Percentiles rank a stretch among this genome's conserved stretches.
Conservation (phyloP, 2,888 invertebrate genomes). For the Troides helena region DNA sequence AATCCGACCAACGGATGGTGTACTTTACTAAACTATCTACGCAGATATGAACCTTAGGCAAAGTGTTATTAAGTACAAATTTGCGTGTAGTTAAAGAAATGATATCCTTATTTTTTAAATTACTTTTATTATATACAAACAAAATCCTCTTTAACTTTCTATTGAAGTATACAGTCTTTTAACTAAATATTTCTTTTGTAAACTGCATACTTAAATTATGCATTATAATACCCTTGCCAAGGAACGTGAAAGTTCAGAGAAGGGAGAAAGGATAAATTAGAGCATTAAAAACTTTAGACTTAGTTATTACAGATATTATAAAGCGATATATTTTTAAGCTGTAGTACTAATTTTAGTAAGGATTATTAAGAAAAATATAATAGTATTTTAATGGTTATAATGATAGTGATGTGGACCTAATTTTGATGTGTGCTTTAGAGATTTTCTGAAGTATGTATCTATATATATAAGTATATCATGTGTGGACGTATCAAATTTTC, state of each 20-base stretch:
- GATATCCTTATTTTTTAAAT: conserved; percentile 4
- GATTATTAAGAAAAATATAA: no score
- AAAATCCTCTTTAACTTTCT: no score
- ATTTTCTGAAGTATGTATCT: neutral
- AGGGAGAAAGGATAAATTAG: conserved; percentile 70
- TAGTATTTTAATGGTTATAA: no score
- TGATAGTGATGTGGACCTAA: no score
- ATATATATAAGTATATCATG: neutral
- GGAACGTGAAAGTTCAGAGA: conserved; percentile 75
- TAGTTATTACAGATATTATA: no score
- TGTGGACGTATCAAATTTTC: conserved; percentile 7
- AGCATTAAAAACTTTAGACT: no score
- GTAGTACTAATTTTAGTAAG: no score
- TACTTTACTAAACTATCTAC: conserved; percentile 2
- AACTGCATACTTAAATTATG: neutral
- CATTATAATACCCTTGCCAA: conserved; percentile 49
- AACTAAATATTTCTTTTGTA: neutral
- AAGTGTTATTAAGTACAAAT: neutral
- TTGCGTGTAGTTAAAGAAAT: neutral
- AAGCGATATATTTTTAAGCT: no score
- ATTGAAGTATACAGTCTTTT: no score
- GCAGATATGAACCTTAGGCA: neutral
- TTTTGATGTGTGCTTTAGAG: neutral
- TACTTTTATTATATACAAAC: no score
- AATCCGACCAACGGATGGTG: neutral